Percentiles rank a stretch among this genome's conserved stretches.
Evolutionary conservation across 2,888 invertebrate species (phyloP).

Genomic region (Oxytorus armatus): DNA sequence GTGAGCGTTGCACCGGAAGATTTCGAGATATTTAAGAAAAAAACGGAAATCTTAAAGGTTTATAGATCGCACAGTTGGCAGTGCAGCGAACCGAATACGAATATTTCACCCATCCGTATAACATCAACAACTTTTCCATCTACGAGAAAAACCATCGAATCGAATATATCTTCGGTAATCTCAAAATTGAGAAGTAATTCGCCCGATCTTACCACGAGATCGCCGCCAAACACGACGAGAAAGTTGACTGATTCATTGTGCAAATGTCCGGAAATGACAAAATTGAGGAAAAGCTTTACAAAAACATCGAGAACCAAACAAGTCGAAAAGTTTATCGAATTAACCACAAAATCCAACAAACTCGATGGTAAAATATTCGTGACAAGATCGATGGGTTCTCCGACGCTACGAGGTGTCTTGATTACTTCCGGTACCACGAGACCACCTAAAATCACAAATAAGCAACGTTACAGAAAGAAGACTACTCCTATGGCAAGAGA

Average conservation of each 20-base stretch:
- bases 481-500: background rate
- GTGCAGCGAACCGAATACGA: conserved; percentile 29
- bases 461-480: background rate
- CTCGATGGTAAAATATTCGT: background rate
- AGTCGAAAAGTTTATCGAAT: background rate
- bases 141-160: background rate
- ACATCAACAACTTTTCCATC: background rate
- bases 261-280: too few relatives aligned
- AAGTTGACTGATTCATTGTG: too few relatives aligned
- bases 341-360: background rate
- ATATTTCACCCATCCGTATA: background rate
- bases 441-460: background rate
- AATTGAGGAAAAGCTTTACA: background rate
- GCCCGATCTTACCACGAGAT: background rate
- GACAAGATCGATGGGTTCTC: background rate
- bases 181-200: background rate
- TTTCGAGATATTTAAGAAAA: conserved; percentile 44
- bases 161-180: background rate
- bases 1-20: conserved; percentile 52
- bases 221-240: background rate
- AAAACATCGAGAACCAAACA: background rate
- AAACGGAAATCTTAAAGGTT: conserved; percentile 29
- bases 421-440: conserved; percentile 8
- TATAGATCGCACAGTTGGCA: conserved; percentile 40
- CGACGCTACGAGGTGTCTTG: background rate